phyloP scores from a whole-genome alignment of 2,888 invertebrate species.

The Pyrrhia umbra region DNA sequence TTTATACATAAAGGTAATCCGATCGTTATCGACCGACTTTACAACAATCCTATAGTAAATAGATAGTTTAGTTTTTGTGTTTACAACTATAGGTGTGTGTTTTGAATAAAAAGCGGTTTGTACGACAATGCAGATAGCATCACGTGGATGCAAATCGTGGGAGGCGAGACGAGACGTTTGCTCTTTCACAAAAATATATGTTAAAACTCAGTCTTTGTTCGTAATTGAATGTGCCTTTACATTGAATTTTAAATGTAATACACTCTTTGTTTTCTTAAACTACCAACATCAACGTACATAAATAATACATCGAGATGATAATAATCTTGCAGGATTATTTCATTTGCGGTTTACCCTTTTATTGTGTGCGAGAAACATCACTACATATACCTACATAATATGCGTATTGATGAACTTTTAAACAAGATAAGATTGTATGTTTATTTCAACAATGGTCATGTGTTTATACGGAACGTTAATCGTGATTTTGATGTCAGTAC shows the following conservation, averaged over 20 bases:
- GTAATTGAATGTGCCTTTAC: slow-evolving; percentile 79
- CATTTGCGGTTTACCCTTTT: slow-evolving; percentile 52
- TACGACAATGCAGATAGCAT: slow-evolving; percentile 63
- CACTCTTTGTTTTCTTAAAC: slow-evolving; percentile 76
- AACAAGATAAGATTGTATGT: slow-evolving; percentile 62
- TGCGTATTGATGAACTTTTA: slow-evolving; percentile 56
- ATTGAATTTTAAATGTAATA: slow-evolving; percentile 85
- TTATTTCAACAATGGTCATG: slow-evolving; percentile 59
- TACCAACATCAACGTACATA: slow-evolving; percentile 66
- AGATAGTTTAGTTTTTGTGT: slow-evolving; percentile 51
- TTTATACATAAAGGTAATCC: slow-evolving; percentile 48
- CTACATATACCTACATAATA: slow-evolving; percentile 9
- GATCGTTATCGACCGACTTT: slow-evolving; percentile 43
- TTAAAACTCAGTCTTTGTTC: slow-evolving; percentile 74
- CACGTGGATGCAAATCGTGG: slow-evolving; percentile 72
- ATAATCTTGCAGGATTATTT: slow-evolving; percentile 68
- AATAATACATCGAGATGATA: slow-evolving; percentile 65
- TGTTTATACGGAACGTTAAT: slow-evolving; percentile 70
- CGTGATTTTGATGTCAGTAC: slow-evolving; percentile 65
- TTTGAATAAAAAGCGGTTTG: slow-evolving; percentile 65
- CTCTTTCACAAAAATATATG: slow-evolving; percentile 75
- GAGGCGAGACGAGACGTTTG: slow-evolving; percentile 68
- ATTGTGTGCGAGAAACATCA: slow-evolving; percentile 30
- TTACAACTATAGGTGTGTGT: slow-evolving; percentile 56
- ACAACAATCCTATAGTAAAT: slow-evolving; percentile 51